Conservation (phyloP, 2,797 vertebrate species). For the Sparus aurata region DNA sequence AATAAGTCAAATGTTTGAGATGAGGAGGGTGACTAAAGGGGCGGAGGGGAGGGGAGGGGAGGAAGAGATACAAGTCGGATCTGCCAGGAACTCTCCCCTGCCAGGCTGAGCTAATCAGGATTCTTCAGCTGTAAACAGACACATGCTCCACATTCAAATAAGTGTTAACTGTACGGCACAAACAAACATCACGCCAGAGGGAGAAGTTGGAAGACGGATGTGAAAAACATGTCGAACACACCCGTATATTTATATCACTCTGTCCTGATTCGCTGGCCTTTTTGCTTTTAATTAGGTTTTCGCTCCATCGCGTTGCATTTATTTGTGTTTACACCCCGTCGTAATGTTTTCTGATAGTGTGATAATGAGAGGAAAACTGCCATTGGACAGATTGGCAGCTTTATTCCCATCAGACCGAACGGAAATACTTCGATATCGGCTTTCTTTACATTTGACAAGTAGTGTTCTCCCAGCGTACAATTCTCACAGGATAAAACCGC, state of each 20-base stretch:
- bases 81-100: background rate
- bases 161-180: background rate
- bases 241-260: background rate
- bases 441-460: no score
- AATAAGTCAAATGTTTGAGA: slow-evolving; percentile 36
- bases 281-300: background rate
- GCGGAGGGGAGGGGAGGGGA: background rate
- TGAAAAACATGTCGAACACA: background rate
- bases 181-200: slow-evolving; percentile 13
- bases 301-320: background rate
- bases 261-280: background rate
- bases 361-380: background rate
- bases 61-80: slow-evolving; percentile 1
- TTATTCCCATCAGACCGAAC: no score
- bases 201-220: background rate
- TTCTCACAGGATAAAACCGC: background rate
- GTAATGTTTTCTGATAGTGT: background rate
- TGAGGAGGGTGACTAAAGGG: slow-evolving; percentile 9
- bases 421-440: no score
- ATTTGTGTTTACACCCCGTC: background rate
- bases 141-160: slow-evolving; percentile 26
- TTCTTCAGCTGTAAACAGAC: slow-evolving; percentile 33
- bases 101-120: slow-evolving; percentile 24
- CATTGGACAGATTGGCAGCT: background rate
- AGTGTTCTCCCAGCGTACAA: no score